phyloP scores from a whole-genome alignment of 2,888 invertebrate species.

The Sinhomidia bicolor region DNA sequence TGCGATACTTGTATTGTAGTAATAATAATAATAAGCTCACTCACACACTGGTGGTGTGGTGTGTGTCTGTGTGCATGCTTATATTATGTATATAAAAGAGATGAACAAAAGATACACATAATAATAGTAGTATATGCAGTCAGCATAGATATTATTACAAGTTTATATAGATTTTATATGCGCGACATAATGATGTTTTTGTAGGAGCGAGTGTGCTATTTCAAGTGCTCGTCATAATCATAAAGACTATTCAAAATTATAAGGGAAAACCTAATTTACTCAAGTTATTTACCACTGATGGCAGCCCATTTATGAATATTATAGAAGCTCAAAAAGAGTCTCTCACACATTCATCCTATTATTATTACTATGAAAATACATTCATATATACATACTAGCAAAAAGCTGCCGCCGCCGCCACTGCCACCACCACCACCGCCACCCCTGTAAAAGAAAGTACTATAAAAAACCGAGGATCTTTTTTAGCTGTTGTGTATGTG shows the following conservation, averaged over 20 bases:
- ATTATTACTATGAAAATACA: background rate
- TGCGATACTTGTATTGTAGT: conserved; percentile 35
- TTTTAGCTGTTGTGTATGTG: conserved; percentile 2
- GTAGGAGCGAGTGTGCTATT: conserved; percentile 53
- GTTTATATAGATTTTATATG: conserved; percentile 26
- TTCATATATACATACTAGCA: no score
- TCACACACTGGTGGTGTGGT: background rate
- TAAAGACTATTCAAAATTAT: conserved; percentile 74
- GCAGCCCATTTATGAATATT: conserved; percentile 70
- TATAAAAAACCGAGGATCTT: conserved; percentile 42
- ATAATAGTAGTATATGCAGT: background rate
- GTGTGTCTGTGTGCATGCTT: background rate
- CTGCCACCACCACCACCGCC: no score
- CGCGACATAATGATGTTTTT: conserved; percentile 50
- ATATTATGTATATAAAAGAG: background rate
- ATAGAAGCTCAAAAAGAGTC: conserved; percentile 54
- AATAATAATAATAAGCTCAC: conserved; percentile 21
- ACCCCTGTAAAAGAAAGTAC: background rate
- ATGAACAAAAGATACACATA: background rate
- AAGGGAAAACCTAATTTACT: conserved; percentile 73
- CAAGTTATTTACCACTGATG: conserved; percentile 74
- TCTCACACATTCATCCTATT: conserved; percentile 5
- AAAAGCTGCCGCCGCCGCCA: no score
- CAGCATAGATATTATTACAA: conserved; percentile 3
- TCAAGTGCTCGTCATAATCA: conserved; percentile 69